Evolutionary conservation across 2,113 vertebrate genomes (phyloP).

Genomic region (Oreochromis aureus): DNA sequence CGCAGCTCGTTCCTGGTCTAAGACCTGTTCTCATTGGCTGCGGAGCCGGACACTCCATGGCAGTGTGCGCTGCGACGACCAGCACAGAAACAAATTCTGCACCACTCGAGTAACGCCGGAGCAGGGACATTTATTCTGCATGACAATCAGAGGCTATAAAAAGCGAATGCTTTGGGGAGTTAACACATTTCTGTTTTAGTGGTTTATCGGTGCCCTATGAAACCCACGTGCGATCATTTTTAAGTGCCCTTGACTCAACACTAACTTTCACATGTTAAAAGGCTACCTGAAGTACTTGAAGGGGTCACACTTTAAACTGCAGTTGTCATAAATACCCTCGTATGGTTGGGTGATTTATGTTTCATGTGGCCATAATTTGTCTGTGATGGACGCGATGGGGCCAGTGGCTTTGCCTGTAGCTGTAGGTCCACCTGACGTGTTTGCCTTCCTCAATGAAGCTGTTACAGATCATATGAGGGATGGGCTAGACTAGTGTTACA

Average conservation of each 20-base stretch:
- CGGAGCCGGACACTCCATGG: slow-evolving; percentile 89
- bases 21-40: slow-evolving; percentile 78
- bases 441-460: background rate
- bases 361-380: slow-evolving; percentile 24
- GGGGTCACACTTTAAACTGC: background rate
- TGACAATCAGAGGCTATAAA: background rate
- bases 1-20: slow-evolving; percentile 68
- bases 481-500: background rate
- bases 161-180: background rate
- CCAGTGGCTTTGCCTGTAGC: background rate
- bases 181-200: background rate
- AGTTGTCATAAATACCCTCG: slow-evolving; percentile 8
- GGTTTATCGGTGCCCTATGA: background rate
- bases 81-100: background rate
- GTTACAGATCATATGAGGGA: slow-evolving; percentile 13
- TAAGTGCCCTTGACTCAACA: background rate
- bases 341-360: slow-evolving; percentile 18
- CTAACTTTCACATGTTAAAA: background rate
- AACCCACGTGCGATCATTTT: background rate
- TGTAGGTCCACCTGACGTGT: background rate
- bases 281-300: background rate
- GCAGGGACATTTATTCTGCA: background rate
- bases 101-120: background rate
- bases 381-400: slow-evolving; percentile 29
- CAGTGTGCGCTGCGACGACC: slow-evolving; percentile 62